Evolutionary conservation across 1,140 invertebrate species (phyloP).

Genomic region (Cydia pomonella): DNA sequence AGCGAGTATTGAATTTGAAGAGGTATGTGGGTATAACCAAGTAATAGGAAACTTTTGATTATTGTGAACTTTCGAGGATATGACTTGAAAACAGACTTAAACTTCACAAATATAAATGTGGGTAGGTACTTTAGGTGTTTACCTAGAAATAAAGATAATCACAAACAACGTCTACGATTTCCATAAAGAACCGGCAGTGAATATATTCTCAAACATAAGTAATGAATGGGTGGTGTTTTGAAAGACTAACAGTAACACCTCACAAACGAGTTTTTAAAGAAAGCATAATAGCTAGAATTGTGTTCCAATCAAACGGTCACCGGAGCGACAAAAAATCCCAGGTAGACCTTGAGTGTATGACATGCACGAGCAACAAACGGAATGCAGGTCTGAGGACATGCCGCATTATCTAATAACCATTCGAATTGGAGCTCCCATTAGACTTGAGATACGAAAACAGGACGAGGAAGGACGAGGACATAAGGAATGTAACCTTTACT

Average conservation of each 20-base stretch:
- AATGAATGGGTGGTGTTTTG: slow-evolving; percentile 16
- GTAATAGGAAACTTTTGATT: neutral
- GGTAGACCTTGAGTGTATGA: slow-evolving; percentile 26
- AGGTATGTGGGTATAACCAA: neutral
- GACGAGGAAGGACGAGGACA: slow-evolving; percentile 8
- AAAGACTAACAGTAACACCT: slow-evolving; percentile 16
- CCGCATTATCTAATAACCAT: slow-evolving; percentile 23
- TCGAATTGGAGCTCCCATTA: slow-evolving; percentile 18
- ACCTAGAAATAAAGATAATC: neutral
- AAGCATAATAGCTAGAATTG: slow-evolving; percentile 16
- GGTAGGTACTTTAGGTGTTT: neutral
- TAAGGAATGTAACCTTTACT: neutral
- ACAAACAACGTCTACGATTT: neutral
- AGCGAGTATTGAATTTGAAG: neutral
- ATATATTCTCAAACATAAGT: slow-evolving; percentile 8
- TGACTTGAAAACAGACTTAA: neutral
- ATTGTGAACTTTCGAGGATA: neutral
- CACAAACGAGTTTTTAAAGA: slow-evolving; percentile 4
- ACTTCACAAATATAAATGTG: neutral
- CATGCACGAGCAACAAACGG: slow-evolving; percentile 2
- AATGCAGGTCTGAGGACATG: slow-evolving; percentile 22
- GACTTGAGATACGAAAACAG: slow-evolving; percentile 16
- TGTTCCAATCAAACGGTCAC: slow-evolving; percentile 16
- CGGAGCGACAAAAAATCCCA: slow-evolving; percentile 21
- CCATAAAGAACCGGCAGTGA: neutral